Evolutionary conservation across 2,888 invertebrate genomes (phyloP).

Genomic region (Stictocephala bisonia): DNA sequence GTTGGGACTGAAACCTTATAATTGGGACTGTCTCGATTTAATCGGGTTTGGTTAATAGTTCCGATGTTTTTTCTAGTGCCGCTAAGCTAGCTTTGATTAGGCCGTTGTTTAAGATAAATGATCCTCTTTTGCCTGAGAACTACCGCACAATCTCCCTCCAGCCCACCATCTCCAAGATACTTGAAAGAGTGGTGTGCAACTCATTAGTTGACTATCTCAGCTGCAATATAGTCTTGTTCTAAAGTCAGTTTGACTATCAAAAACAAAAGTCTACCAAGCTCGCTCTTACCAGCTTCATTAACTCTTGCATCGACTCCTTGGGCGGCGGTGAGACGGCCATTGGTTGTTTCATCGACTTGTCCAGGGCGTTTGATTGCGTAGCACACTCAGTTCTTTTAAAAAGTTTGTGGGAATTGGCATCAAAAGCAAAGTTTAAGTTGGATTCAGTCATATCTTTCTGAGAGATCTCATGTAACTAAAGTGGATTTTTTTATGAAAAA

Average conservation of each 20-base stretch:
- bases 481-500: not conserved
- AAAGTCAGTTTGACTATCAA: not conserved
- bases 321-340: not conserved
- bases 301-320: not conserved
- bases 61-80: no score
- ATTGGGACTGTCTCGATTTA: no score
- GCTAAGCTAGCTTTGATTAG: not conserved
- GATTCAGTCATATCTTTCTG: not conserved
- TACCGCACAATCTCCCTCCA: not conserved
- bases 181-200: not conserved
- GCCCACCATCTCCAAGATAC: not conserved
- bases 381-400: not conserved
- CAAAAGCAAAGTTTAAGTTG: not conserved
- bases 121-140: not conserved
- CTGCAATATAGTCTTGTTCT: not conserved
- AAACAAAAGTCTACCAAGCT: not conserved
- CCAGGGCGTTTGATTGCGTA: constrained; percentile 10
- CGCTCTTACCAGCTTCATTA: not conserved
- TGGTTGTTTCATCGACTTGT: constrained; percentile 2
- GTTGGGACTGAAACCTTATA: no score
- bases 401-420: not conserved
- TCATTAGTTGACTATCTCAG: not conserved
- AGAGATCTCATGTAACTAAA: not conserved
- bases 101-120: constrained; percentile 1
- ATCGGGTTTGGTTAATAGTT: not conserved